A percentile compares a stretch with the other conserved stretches of the same genome.
Evolutionary conservation across 2,888 invertebrate genomes (phyloP).

Genomic region (Linyphia triangularis): DNA sequence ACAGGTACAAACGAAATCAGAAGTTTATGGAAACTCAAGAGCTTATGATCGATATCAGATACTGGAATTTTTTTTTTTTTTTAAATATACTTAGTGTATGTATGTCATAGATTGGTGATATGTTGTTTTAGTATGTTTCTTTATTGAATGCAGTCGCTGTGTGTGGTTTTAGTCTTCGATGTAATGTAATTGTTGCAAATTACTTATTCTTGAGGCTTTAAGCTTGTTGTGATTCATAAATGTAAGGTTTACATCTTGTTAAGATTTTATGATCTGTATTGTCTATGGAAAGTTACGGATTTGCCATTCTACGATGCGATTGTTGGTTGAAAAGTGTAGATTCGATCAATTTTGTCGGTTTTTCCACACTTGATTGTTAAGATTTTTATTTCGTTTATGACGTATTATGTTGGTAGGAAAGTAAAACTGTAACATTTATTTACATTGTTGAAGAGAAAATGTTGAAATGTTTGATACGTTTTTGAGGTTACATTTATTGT

Average conservation of each 20-base stretch:
- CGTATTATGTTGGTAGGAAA: too few species aligned
- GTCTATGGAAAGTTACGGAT: not conserved
- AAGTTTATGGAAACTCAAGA: slow-evolving; percentile 31
- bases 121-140: not conserved
- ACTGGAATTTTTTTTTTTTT: not conserved
- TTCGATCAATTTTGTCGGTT: too few species aligned
- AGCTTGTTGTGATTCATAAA: not conserved
- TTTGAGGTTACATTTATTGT: too few species aligned
- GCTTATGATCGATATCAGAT: slow-evolving; percentile 35
- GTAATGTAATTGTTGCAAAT: not conserved
- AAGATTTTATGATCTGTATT: not conserved
- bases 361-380: too few species aligned
- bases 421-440: too few species aligned
- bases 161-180: not conserved
- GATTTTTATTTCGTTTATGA: too few species aligned
- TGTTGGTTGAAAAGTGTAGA: too few species aligned
- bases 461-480: too few species aligned
- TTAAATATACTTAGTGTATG: not conserved
- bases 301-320: not conserved
- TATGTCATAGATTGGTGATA: not conserved
- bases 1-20: not conserved
- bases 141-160: too few species aligned
- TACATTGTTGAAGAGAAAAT: too few species aligned
- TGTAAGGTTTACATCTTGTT: too few species aligned
- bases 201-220: not conserved